Evolutionary conservation across 2,797 vertebrate species (phyloP).

Genomic region (Lemur catta): DNA sequence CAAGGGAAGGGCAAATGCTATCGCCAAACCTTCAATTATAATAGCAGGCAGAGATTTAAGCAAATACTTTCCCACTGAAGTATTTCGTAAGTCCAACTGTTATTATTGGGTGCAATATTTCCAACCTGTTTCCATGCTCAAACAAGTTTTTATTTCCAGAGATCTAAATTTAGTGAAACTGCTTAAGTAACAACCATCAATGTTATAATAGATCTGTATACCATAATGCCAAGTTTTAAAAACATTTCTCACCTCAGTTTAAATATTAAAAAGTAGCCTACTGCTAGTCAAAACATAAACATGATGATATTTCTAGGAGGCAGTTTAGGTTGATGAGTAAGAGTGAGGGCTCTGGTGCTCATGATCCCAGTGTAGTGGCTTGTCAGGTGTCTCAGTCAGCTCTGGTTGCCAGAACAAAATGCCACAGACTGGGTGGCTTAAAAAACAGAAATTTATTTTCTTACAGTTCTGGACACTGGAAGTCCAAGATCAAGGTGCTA

Average conservation of each 20-base stretch:
- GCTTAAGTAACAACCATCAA: neutral
- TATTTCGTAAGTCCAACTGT: slow-evolving; percentile 29
- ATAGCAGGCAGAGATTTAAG: slow-evolving; percentile 52
- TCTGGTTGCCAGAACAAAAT: fast-evolving
- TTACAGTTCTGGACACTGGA: neutral
- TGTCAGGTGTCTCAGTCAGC: no score
- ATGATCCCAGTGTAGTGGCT: neutral
- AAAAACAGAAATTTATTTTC: neutral
- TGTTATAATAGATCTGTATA: neutral
- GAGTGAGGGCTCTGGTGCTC: neutral
- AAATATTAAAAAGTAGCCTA: neutral
- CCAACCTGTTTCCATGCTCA: slow-evolving; percentile 20
- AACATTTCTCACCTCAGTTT: neutral
- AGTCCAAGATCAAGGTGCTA: neutral
- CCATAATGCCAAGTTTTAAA: neutral
- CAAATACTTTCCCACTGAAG: slow-evolving; percentile 58
- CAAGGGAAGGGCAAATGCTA: slow-evolving; percentile 36
- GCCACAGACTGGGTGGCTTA: neutral
- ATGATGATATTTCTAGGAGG: neutral
- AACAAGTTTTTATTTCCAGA: slow-evolving; percentile 29
- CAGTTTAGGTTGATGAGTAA: neutral
- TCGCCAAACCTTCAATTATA: slow-evolving; percentile 31
- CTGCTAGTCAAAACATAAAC: neutral
- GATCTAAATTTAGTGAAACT: slow-evolving; percentile 25
- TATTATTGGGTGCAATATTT: slow-evolving; percentile 7